Evolutionary conservation across 64 coral and sea anemone species (phyloP).

Genomic region (Exaiptasia diaphana): DNA sequence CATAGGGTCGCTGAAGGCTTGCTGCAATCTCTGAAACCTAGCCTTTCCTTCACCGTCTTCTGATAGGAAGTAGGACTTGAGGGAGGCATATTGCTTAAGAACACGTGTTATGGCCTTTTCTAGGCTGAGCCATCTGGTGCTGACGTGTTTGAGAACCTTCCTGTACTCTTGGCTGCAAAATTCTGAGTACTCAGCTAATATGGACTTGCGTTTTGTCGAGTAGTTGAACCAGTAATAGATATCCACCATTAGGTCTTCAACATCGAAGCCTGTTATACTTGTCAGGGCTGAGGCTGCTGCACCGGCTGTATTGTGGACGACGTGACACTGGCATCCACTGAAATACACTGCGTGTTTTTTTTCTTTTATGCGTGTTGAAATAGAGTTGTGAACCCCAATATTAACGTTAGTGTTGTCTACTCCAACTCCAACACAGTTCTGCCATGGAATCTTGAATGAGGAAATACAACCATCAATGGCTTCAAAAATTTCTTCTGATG

Average conservation of each 20-base stretch:
- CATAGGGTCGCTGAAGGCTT: constrained; percentile 44
- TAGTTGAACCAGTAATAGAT: constrained; percentile 57
- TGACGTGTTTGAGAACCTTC: constrained; percentile 47
- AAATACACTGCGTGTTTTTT: constrained; percentile 44
- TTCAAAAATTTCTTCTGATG: constrained; percentile 8
- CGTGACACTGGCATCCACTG: constrained; percentile 68
- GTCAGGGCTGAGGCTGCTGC: constrained; percentile 24
- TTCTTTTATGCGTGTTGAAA: constrained; percentile 13
- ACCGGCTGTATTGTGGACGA: constrained; percentile 51
- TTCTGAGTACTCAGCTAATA: constrained; percentile 23
- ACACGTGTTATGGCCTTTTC: constrained; percentile 5
- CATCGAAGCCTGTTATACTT: constrained; percentile 9
- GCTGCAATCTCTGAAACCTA: constrained; percentile 25
- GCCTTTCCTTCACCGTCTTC: constrained; percentile 7
- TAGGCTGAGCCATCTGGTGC: constrained; percentile 69
- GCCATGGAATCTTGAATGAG: constrained; percentile 32
- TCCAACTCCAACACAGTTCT: constrained; percentile 46
- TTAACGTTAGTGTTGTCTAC: constrained; percentile 65
- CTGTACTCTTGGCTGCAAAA: constrained; percentile 55
- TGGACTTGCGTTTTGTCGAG: constrained; percentile 37
- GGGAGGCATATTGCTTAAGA: constrained; percentile 37
- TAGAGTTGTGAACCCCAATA: constrained; percentile 32
- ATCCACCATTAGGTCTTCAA: constrained; percentile 54
- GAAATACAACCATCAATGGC: constrained; percentile 17
- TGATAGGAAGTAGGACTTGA: constrained; percentile 48